Evolutionary conservation across 2,113 vertebrate species (phyloP).

Genomic region (Gorsachius goisagi): DNA sequence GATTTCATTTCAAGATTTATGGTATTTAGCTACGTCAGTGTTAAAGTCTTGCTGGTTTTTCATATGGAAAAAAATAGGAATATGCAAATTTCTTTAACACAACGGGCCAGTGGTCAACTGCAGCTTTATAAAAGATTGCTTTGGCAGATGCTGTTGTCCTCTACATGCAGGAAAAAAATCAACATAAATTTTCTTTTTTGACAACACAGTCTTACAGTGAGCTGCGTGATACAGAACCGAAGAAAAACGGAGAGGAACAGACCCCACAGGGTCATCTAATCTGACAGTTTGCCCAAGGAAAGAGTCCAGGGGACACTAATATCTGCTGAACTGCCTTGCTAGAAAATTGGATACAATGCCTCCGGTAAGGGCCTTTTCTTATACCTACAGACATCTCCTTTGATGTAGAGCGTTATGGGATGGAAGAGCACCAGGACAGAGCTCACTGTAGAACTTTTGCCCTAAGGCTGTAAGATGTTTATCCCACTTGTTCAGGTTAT

Average conservation of each 20-base stretch:
- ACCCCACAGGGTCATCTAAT: background rate
- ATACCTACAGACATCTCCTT: background rate
- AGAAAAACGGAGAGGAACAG: background rate
- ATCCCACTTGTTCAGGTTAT: background rate
- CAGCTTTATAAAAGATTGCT: background rate
- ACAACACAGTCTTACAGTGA: background rate
- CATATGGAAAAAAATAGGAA: background rate
- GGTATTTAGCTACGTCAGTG: background rate
- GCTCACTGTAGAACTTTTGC: background rate
- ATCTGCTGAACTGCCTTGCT: background rate
- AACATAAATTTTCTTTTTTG: background rate
- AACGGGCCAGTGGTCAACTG: background rate
- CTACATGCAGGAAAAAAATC: background rate
- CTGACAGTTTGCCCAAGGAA: background rate
- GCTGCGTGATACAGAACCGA: background rate
- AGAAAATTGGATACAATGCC: background rate
- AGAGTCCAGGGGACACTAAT: background rate
- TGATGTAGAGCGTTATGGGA: background rate
- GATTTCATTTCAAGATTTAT: slow-evolving; percentile 19
- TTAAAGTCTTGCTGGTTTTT: background rate
- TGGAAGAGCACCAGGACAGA: background rate
- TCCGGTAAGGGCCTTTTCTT: background rate
- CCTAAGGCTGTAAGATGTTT: background rate
- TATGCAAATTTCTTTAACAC: background rate
- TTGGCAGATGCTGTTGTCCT: background rate